These are phyloP conservation scores for Pterocles orientalis DNA, from an alignment of 2,113 vertebrate species.

Conservation along the genomic window DNA sequence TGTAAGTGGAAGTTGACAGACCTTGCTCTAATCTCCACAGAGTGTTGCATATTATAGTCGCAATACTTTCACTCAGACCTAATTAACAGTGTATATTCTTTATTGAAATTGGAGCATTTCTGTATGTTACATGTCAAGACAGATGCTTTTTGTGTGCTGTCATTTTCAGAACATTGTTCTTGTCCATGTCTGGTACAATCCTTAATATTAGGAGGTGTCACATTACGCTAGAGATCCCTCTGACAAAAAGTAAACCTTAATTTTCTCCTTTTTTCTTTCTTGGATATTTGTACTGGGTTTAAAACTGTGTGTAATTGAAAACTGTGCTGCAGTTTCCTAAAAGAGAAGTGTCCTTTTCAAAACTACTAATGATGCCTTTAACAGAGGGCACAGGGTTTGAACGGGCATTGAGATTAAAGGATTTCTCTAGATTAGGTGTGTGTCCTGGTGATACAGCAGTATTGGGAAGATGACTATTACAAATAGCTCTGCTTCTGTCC, in stretches of 20 bases:
- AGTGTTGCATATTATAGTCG: not conserved
- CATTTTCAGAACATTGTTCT: not conserved
- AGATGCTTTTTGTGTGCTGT: not conserved
- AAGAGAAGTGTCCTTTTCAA: not conserved
- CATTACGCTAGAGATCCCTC: rapidly evolving
- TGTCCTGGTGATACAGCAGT: not conserved
- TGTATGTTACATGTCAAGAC: not conserved
- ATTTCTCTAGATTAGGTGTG: not conserved
- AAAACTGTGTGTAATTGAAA: not conserved
- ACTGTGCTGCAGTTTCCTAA: not conserved
- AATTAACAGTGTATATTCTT: conserved; percentile 2
- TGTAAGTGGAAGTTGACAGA: not conserved
- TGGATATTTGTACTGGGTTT: not conserved
- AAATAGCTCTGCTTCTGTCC: not conserved
- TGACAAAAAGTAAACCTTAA: not conserved
- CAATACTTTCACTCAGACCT: not conserved
- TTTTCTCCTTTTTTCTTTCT: not conserved
- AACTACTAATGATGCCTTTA: not conserved
- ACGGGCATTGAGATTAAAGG: not conserved
- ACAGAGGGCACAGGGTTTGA: not conserved
- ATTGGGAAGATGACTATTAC: not conserved
- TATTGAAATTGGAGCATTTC: not conserved
- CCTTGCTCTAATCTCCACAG: not conserved
- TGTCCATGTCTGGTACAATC: not conserved
- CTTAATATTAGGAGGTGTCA: not conserved